A percentile compares a stretch with the other conserved stretches of the same genome.
These are phyloP conservation scores for Pseudochaenichthys georgianus DNA, from an alignment of 2,797 vertebrate species.

Conservation along the genomic window DNA sequence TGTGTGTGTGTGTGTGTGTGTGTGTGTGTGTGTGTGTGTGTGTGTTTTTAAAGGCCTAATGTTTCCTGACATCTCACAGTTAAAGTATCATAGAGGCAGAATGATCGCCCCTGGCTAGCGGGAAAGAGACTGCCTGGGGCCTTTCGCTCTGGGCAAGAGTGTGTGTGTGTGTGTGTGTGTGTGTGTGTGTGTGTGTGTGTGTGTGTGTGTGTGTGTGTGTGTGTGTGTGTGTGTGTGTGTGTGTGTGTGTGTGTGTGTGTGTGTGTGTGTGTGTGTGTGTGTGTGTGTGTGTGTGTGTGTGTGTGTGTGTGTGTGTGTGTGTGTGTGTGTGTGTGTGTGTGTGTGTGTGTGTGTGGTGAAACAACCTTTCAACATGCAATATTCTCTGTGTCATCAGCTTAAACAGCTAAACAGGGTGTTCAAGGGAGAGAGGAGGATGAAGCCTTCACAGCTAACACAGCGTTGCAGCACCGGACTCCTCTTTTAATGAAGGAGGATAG, in stretches of 20 bases:
- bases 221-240: background rate
- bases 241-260: slow-evolving; percentile 41
- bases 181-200: too few relatives aligned
- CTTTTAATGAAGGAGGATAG: slow-evolving; percentile 74
- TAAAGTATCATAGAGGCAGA: slow-evolving; percentile 89
- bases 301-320: too few relatives aligned
- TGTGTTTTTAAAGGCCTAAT: slow-evolving; percentile 86
- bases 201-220: too few relatives aligned
- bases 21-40: too few relatives aligned
- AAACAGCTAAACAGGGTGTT: slow-evolving; percentile 81
- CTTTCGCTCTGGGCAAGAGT: slow-evolving; percentile 85
- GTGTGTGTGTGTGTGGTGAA: slow-evolving; percentile 56
- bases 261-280: slow-evolving; percentile 43
- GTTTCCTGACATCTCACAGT: slow-evolving; percentile 90
- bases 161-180: slow-evolving; percentile 32
- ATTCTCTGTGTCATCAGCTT: slow-evolving; percentile 84
- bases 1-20: slow-evolving; percentile 48
- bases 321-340: background rate
- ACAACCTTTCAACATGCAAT: slow-evolving; percentile 80
- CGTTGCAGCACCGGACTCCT: slow-evolving; percentile 47
- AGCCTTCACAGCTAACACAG: slow-evolving; percentile 48
- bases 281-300: too few relatives aligned
- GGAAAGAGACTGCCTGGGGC: slow-evolving; percentile 88
- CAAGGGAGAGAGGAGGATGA: slow-evolving; percentile 54
- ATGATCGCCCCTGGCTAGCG: slow-evolving; percentile 87